These are phyloP conservation scores for Verasper variegatus DNA, from an alignment of 2,113 vertebrate species.

Conservation along the genomic window DNA sequence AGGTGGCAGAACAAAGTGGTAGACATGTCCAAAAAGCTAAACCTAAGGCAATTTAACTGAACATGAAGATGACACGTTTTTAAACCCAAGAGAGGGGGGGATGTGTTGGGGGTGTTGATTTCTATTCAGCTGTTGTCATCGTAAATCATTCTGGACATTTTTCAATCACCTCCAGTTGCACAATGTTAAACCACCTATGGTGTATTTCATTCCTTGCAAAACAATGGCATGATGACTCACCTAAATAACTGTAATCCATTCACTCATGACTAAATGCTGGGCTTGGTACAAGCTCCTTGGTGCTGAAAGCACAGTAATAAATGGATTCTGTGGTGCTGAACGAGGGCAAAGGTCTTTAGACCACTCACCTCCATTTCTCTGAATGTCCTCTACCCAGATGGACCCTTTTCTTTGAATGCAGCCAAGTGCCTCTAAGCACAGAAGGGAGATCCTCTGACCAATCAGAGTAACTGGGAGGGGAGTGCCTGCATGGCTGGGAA, in stretches of 20 bases:
- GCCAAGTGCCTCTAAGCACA: constrained; percentile 7
- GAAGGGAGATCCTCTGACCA: constrained; percentile 42
- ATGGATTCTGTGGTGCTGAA: neutral
- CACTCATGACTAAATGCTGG: neutral
- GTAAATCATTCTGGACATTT: neutral
- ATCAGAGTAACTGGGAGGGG: constrained; percentile 64
- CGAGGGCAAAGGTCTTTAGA: neutral
- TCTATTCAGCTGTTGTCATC: neutral
- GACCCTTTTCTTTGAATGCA: neutral
- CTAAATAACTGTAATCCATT: neutral
- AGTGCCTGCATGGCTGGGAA: constrained; percentile 34
- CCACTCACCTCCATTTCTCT: neutral
- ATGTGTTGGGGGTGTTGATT: neutral
- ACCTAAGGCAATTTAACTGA: neutral
- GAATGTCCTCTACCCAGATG: neutral
- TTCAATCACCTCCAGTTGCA: neutral
- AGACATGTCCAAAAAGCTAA: neutral
- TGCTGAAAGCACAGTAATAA: neutral
- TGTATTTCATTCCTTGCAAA: neutral
- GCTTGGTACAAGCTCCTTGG: neutral
- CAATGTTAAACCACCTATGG: no score
- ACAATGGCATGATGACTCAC: neutral
- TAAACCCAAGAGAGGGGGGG: neutral
- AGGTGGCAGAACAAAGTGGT: neutral
- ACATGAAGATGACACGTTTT: neutral